Percentiles rank a stretch among this genome's conserved stretches.
Conservation (phyloP, 2,888 invertebrate species). For the Steinernema scapterisci region DNA sequence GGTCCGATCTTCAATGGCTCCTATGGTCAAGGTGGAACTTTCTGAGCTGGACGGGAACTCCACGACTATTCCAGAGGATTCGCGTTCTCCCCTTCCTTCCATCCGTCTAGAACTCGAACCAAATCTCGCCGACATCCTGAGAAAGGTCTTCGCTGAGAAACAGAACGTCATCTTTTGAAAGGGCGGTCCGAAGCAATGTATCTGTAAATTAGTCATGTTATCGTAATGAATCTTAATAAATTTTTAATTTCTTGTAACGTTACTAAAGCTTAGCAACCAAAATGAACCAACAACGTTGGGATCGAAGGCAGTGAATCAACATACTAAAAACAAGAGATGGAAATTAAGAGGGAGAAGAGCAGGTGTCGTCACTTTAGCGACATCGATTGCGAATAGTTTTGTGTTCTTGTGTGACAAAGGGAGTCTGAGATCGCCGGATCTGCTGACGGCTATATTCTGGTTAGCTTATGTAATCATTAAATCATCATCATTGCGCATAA, state of each 20-base stretch:
- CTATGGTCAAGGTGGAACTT: not conserved
- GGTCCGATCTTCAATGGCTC: not conserved
- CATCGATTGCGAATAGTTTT: too few species aligned
- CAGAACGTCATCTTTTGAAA: not conserved
- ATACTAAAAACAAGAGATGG: too few species aligned
- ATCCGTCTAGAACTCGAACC: not conserved
- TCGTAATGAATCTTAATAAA: not conserved
- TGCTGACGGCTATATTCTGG: too few species aligned
- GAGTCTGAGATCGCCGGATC: too few species aligned
- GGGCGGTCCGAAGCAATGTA: not conserved
- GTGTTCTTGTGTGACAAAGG: too few species aligned
- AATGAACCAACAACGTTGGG: too few species aligned
- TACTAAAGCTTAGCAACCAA: not conserved
- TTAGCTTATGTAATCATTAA: too few species aligned
- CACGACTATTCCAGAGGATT: not conserved
- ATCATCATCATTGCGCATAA: too few species aligned
- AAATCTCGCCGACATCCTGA: not conserved
- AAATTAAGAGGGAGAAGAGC: not conserved
- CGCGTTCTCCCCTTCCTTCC: not conserved
- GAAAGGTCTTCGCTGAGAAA: conserved; percentile 4
- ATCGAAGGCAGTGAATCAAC: too few species aligned
- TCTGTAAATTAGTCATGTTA: not conserved
- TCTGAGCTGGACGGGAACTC: not conserved
- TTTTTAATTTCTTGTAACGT: not conserved
- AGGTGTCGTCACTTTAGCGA: too few species aligned